Conservation (phyloP, 2,113 vertebrate species). For the Gnathonemus longibarbis region DNA sequence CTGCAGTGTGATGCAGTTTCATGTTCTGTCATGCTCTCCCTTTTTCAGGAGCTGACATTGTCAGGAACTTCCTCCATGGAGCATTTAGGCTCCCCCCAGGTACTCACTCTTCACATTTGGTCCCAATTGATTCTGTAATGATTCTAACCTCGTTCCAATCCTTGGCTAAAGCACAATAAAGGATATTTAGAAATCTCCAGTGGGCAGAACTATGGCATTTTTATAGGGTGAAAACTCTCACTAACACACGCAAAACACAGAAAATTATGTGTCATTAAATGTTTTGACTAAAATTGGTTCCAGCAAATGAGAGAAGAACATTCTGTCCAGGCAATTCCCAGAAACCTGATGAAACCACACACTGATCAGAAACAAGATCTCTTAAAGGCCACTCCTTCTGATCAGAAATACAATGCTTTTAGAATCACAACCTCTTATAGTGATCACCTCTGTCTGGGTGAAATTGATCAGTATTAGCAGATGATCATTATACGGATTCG, state of each 20-base stretch:
- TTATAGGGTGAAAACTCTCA: background rate
- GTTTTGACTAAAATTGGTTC: background rate
- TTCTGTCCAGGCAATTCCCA: background rate
- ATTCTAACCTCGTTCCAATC: background rate
- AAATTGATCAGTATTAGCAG: background rate
- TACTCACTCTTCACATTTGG: background rate
- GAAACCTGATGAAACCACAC: background rate
- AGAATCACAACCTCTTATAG: conserved; percentile 18
- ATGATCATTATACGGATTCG: background rate
- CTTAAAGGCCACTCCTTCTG: conserved; percentile 30
- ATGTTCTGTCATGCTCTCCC: background rate
- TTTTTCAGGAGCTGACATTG: background rate
- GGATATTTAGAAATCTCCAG: background rate
- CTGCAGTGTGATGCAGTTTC: background rate
- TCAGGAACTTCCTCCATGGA: background rate
- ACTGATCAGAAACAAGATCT: background rate
- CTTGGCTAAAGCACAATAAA: background rate
- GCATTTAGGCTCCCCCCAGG: background rate
- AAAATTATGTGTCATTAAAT: background rate
- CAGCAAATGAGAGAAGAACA: background rate
- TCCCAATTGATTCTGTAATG: background rate
- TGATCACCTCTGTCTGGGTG: too few relatives aligned
- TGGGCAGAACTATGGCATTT: background rate
- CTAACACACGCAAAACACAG: background rate
- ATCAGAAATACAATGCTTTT: background rate